Evolutionary conservation across 2,888 invertebrate genomes (phyloP).

Genomic region (Dynastes maya): DNA sequence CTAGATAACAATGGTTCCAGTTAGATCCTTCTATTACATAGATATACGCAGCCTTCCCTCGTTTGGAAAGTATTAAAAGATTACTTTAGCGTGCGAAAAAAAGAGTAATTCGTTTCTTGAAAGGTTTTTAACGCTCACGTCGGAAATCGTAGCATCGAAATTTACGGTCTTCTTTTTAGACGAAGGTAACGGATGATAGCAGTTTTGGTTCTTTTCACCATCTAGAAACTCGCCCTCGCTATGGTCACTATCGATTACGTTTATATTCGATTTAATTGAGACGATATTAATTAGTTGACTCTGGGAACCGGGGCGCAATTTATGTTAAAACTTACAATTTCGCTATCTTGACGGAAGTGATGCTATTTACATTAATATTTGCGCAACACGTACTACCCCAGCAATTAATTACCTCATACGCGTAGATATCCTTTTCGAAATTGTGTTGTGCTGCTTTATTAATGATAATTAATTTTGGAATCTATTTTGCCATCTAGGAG

Average conservation of each 20-base stretch:
- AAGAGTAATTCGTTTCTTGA: conserved; percentile 43
- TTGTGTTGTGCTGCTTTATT: too few relatives aligned
- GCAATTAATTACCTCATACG: too few relatives aligned
- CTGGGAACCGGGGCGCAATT: not conserved
- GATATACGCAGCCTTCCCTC: conserved; percentile 27
- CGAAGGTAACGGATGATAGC: not conserved
- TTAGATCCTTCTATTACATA: conserved; percentile 39
- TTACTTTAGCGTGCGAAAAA: conserved; percentile 38
- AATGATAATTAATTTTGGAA: too few relatives aligned
- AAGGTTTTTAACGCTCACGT: conserved; percentile 44
- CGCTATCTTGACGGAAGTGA: not conserved
- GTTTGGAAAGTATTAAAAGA: conserved; percentile 49
- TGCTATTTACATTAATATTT: conserved; percentile 27
- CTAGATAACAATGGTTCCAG: conserved; percentile 38
- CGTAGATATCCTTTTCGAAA: too few relatives aligned
- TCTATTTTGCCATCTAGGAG: too few relatives aligned
- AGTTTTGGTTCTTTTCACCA: conserved; percentile 5
- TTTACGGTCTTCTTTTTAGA: conserved; percentile 34
- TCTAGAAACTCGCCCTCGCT: not conserved
- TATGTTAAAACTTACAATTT: conserved; percentile 6
- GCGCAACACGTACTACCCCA: not conserved
- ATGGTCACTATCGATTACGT: conserved; percentile 17
- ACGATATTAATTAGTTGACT: conserved; percentile 27
- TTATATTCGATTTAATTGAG: conserved; percentile 26
- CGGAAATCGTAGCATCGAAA: conserved; percentile 40